Conservation (phyloP, 64 coral and sea anemone genomes). For the Pocillopora verrucosa region DNA sequence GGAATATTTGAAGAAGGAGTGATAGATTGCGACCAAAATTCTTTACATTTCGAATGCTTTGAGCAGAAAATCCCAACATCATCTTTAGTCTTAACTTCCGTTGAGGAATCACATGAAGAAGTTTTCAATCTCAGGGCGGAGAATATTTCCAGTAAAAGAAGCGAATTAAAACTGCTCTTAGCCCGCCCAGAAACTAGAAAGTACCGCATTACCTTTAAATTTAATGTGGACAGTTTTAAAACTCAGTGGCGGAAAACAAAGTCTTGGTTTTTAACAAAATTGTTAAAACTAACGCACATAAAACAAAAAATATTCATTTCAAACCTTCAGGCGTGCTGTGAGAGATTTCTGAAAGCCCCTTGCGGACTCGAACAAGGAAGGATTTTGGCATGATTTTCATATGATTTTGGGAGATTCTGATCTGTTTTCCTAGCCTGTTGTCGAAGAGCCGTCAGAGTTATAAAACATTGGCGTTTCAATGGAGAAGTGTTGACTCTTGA, state of each 20-base stretch:
- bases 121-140: no score
- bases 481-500: constrained; percentile 23
- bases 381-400: constrained; percentile 54
- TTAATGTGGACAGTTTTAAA: not conserved
- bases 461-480: not conserved
- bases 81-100: no score
- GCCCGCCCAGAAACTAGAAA: not conserved
- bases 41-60: no score
- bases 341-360: not conserved
- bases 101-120: no score
- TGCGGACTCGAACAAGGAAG: constrained; percentile 21
- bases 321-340: not conserved
- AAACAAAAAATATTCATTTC: not conserved
- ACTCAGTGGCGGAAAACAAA: not conserved
- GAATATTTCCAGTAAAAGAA: not conserved
- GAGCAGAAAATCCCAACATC: no score
- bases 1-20: no score
- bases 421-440: not conserved
- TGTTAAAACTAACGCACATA: not conserved
- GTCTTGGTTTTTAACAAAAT: constrained; percentile 25
- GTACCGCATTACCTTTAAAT: not conserved
- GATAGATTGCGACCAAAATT: no score
- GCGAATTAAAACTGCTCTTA: constrained; percentile 31
- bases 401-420: not conserved
- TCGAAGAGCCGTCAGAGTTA: not conserved